Evolutionary conservation across 2,113 vertebrate genomes (phyloP).

Genomic region (Mastomys natalensis): DNA sequence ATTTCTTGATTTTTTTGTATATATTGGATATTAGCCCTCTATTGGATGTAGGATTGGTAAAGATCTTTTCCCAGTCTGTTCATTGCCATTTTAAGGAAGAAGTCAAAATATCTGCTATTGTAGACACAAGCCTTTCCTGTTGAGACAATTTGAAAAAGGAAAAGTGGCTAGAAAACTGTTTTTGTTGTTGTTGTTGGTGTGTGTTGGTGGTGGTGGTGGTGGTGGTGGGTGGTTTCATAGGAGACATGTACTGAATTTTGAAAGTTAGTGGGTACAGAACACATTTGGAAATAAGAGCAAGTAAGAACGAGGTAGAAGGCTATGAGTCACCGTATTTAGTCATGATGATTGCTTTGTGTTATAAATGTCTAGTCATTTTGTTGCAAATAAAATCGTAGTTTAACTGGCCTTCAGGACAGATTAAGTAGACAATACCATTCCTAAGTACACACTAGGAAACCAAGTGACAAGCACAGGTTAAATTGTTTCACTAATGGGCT

Average conservation of each 20-base stretch:
- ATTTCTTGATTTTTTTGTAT: too few relatives aligned
- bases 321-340: not conserved
- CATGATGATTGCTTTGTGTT: not conserved
- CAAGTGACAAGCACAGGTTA: not conserved
- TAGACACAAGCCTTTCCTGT: not conserved
- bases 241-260: not conserved
- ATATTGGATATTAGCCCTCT: too few relatives aligned
- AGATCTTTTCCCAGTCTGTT: too few relatives aligned
- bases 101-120: too few relatives aligned
- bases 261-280: not conserved
- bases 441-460: not conserved
- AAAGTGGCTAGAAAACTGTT: not conserved
- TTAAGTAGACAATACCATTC: slow-evolving; percentile 26
- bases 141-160: not conserved
- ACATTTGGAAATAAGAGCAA: not conserved
- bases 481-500: not conserved
- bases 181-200: not conserved
- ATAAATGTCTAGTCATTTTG: slow-evolving; percentile 18
- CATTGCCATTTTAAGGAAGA: too few relatives aligned
- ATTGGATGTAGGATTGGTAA: too few relatives aligned
- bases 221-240: not conserved
- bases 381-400: slow-evolving; percentile 8
- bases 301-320: not conserved
- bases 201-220: too few relatives aligned
- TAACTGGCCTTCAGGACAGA: not conserved